These are phyloP conservation scores for Pseudococcus longispinus DNA, from an alignment of 2,888 invertebrate species.

Conservation along the genomic window DNA sequence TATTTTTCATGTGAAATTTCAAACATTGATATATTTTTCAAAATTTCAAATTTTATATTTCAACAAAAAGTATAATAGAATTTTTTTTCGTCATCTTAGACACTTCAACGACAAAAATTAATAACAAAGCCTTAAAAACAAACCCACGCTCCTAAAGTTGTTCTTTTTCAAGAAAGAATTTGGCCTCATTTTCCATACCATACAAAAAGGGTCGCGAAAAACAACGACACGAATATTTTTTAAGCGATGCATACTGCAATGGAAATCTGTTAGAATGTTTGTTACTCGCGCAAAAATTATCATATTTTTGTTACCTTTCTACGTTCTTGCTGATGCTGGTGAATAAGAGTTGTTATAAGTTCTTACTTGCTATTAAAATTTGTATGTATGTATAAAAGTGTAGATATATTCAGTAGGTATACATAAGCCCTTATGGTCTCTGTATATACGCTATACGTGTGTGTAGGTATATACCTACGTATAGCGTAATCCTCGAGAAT, in stretches of 20 bases:
- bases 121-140: too few species aligned
- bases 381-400: not conserved
- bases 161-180: too few species aligned
- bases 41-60: too few species aligned
- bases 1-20: too few species aligned
- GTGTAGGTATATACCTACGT: not conserved
- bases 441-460: not conserved
- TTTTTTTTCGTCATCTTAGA: too few species aligned
- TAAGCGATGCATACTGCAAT: not conserved
- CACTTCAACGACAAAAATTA: too few species aligned
- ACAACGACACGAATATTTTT: not conserved
- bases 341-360: constrained; percentile 16
- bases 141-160: too few species aligned
- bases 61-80: too few species aligned
- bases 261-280: not conserved
- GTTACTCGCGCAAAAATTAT: not conserved
- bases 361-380: constrained; percentile 11
- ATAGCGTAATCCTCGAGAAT: constrained; percentile 9
- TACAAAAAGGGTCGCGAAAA: not conserved
- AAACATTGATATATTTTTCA: too few species aligned
- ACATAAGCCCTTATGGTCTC: not conserved
- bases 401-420: not conserved
- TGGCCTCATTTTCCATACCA: not conserved
- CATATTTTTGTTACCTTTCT: not conserved
- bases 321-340: not conserved